Percentiles rank a stretch among this genome's conserved stretches.
Evolutionary conservation across 2,888 invertebrate genomes (phyloP).

Genomic region (Heliconius hortense): DNA sequence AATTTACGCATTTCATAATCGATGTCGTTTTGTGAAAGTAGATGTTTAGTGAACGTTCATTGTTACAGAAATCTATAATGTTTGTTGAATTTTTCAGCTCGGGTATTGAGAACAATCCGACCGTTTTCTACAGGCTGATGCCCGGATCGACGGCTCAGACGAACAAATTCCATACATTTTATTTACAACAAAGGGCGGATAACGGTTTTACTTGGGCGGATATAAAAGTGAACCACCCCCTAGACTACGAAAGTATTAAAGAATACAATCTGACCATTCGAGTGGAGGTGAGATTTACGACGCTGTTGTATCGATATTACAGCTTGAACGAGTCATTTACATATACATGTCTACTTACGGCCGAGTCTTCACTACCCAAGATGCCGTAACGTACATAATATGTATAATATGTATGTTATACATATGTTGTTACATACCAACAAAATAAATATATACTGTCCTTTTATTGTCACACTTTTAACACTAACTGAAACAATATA

Average conservation of each 20-base stretch:
- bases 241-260: constrained; percentile 97
- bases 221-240: constrained; percentile 96
- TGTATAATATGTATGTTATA: background rate
- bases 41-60: constrained; percentile 43
- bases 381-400: background rate
- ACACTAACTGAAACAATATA: background rate
- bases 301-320: constrained; percentile 1
- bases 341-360: constrained; percentile 8
- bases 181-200: constrained; percentile 95
- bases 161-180: constrained; percentile 97
- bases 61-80: constrained; percentile 47
- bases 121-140: constrained; percentile 97
- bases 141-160: constrained; percentile 97
- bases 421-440: background rate
- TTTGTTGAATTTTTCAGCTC: constrained; percentile 85
- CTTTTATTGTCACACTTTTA: background rate
- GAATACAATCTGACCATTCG: constrained; percentile 97
- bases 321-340: constrained; percentile 8
- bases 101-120: constrained; percentile 97
- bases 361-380: background rate
- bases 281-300: constrained; percentile 89
- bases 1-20: constrained; percentile 42
- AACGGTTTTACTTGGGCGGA: constrained; percentile 97
- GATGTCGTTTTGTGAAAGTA: constrained; percentile 62
- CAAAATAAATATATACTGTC: background rate